Evolutionary conservation across 2,888 invertebrate genomes (phyloP), one percentile per base, ranked within the genome.

Genomic region (Raillietiella orientalis): DNA sequence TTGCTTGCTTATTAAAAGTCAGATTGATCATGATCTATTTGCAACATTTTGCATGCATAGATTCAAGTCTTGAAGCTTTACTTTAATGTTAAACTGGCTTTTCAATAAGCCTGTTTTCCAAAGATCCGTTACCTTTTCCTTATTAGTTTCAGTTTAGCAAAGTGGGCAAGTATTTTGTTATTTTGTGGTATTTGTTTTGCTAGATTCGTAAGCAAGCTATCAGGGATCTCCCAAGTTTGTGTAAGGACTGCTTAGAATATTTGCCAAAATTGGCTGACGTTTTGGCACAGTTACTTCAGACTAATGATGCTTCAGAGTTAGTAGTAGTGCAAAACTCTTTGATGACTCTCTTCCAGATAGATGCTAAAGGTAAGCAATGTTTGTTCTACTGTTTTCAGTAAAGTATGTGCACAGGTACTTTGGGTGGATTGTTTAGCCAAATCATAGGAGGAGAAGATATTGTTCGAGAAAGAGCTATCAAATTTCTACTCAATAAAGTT

Each of bases 171-270:
- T 16, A 17, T 14, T 16, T 19, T 11, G 6, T 22, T 6, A n/a
- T 6, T 28, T 15, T 10, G 8, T 16, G 24, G 15, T 15, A n/a
- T 10, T 19, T 29, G 28, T 38, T 33, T 31, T 43, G 45, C 26
- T 42, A 82, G 82, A 82, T 82, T 38, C 59, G 84, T 12, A 82
- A 82, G 40, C 77, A 77, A 53, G 84, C 82, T 9, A 79, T 84
- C 6, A 50, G 49, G 36, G 52, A 54, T 31, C 38, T 93, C 32
- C 77, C 84, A 8, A 54, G 59, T 21, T 52, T 90, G 30, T 84
- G 82, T 41, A 72, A 72, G 45, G 74, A 70, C 35, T 63, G 62
- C 30, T 66, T 67, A 34, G 70, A 70, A 34, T 66, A 72, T 40
- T 63, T 79, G 2, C 59, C 64, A 17, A 67, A 70, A 46, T 70